Base-by-base conservation (phyloP, 2,797 vertebrate species). In the Ispidina lecontei region DNA sequence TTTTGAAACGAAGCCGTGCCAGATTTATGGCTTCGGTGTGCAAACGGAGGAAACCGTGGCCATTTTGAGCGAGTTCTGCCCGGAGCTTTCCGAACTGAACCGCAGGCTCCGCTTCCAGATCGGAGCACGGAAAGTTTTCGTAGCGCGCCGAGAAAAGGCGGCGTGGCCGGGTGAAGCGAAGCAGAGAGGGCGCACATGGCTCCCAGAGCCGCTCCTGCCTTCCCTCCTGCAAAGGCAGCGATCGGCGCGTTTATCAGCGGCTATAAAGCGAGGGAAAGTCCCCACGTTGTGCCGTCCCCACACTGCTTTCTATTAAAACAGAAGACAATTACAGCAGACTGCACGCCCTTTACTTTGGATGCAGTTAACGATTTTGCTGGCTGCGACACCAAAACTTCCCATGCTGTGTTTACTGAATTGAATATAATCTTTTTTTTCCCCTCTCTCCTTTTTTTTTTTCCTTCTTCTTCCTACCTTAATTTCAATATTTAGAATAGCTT, bases 401-500 rank as follows among this genome's bases (percentile, higher is more conserved):
- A 94, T 95, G 90, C 94, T 95, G 95, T 94, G 89, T 96, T 96
- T 96, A 96, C 91, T 89, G 81, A 94, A 87, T 80, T 84, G 91
- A 96, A 94, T 87, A 89, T 71, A 94, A 93, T 91, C 74, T 92
- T 92, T 93, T 88, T 41, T 39, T 69, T 22, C 21, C 15, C 4
- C 19, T 5, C 12, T 25, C 5, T 26, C 26, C 26, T 44, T 64
- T n/a, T 64, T 64, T 90, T 71, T 79, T 37, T n/a, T 44, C 44
- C n/a, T 90, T 71, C 76, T 37, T 8, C 68, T 87, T 85, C 86
- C 90, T 94, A 95, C 94, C 93, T 95, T 94, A 92, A 92, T 96
- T 95, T 95, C 95, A 94, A 91, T 92, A 96, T 95, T 95, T 94
- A 93, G 94, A 96, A 95, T 92, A 92, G 94, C 82, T 93, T 92